These are phyloP conservation scores for Aphidius colemani DNA, from an alignment of 2,888 invertebrate species.

Conservation along the genomic window DNA sequence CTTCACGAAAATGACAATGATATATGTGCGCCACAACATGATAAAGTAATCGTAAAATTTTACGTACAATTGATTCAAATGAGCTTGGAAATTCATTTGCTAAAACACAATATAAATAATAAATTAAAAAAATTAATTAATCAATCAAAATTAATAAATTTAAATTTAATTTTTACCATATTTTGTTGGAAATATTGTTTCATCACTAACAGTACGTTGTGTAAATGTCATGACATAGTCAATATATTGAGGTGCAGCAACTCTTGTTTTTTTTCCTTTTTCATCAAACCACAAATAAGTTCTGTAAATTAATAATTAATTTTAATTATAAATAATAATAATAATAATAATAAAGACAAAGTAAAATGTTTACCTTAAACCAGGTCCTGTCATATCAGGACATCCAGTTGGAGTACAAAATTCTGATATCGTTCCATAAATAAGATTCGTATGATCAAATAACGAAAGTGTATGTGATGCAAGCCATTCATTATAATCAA, in stretches of 20 bases:
- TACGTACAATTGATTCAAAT: slow-evolving; percentile 93
- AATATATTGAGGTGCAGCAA: slow-evolving; percentile 97
- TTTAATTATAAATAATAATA: too few relatives aligned
- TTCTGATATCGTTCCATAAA: slow-evolving; percentile 98
- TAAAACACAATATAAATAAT: slow-evolving; percentile 51
- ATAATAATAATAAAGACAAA: too few relatives aligned
- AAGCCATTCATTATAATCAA: slow-evolving; percentile 99
- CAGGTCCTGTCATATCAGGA: slow-evolving; percentile 96
- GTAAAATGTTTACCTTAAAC: slow-evolving; percentile 87
- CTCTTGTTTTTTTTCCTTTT: slow-evolving; percentile 96
- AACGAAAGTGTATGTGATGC: slow-evolving; percentile 98
- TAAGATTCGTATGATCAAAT: slow-evolving; percentile 98
- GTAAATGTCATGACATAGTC: slow-evolving; percentile 99
- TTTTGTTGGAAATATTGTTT: slow-evolving; percentile 97
- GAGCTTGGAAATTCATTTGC: slow-evolving; percentile 92
- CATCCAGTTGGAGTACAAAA: slow-evolving; percentile 96
- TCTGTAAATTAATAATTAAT: slow-evolving; percentile 69
- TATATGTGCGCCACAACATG: slow-evolving; percentile 98
- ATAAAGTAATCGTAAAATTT: slow-evolving; percentile 94
- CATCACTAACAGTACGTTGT: slow-evolving; percentile 96
- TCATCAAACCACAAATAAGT: slow-evolving; percentile 98
- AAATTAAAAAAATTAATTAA: too few relatives aligned
- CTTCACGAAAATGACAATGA: slow-evolving; percentile 96
- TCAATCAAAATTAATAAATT: not conserved
- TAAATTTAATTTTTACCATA: slow-evolving; percentile 73